phyloP scores from a whole-genome alignment of 2,113 vertebrate species.

The Hepsetus odoe region DNA sequence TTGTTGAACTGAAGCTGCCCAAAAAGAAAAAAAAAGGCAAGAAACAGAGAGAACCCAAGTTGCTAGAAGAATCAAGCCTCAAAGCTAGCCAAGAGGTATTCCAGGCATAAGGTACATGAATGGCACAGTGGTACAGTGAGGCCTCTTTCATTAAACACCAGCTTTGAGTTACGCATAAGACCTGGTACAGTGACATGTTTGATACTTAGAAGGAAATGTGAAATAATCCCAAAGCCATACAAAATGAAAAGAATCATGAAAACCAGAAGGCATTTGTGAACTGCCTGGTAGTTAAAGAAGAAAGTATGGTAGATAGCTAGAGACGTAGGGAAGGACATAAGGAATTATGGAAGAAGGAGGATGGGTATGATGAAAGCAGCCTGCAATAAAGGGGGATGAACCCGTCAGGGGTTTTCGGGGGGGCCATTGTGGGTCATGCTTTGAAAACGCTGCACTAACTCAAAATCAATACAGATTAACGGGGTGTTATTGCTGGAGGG shows the following conservation, averaged over 20 bases:
- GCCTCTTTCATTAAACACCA: constrained; percentile 48
- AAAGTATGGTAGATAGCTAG: neutral
- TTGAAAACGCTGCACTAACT: constrained; percentile 57
- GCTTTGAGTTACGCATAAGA: constrained; percentile 66
- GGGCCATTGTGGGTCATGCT: constrained; percentile 54
- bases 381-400: constrained; percentile 51
- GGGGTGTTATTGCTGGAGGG: constrained; percentile 62
- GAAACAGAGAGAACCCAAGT: constrained; percentile 37
- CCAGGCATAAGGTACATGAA: constrained; percentile 60
- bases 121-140: constrained; percentile 67
- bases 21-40: too few species aligned
- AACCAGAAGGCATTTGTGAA: constrained; percentile 58
- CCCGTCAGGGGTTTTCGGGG: neutral
- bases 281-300: constrained; percentile 30
- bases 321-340: constrained; percentile 32
- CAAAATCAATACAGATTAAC: constrained; percentile 73
- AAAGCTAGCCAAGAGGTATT: constrained; percentile 68
- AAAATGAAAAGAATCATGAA: constrained; percentile 51
- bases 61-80: constrained; percentile 59
- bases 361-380: constrained; percentile 64
- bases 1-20: constrained; percentile 60
- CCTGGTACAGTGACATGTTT: constrained; percentile 61
- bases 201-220: constrained; percentile 48
- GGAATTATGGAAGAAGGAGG: constrained; percentile 10
- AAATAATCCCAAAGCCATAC: constrained; percentile 61